These are phyloP conservation scores for Gymnopithys bicolor DNA, from an alignment of 2,797 vertebrate species.

Conservation along the genomic window DNA sequence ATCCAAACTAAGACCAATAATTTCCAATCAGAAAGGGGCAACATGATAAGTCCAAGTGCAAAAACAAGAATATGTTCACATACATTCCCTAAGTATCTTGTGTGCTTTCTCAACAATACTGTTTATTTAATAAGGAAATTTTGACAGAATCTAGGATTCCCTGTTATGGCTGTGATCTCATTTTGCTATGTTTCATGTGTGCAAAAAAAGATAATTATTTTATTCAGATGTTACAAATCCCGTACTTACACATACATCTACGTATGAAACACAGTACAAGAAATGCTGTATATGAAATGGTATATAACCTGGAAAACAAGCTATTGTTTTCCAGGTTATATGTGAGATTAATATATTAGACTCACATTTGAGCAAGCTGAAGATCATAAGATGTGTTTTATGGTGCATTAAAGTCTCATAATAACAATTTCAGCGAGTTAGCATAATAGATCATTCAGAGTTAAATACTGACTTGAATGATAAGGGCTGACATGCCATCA, in stretches of 20 bases:
- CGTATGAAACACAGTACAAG: background rate
- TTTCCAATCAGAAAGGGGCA: background rate
- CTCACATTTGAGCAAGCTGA: constrained; percentile 5
- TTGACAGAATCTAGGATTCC: background rate
- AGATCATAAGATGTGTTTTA: constrained; percentile 58
- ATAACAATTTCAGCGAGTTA: constrained; percentile 47
- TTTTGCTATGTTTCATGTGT: background rate
- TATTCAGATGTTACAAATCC: background rate
- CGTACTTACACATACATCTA: background rate
- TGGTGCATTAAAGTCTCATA: constrained; percentile 53
- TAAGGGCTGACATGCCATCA: constrained; percentile 41
- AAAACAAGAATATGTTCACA: background rate
- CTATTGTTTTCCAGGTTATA: background rate
- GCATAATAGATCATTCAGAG: constrained; percentile 54
- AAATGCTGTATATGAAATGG: background rate
- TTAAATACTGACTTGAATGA: constrained; percentile 62
- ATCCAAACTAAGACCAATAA: background rate
- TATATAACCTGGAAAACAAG: background rate
- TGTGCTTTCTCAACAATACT: background rate
- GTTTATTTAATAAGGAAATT: background rate
- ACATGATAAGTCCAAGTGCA: background rate
- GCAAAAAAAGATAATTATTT: background rate
- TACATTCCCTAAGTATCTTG: background rate
- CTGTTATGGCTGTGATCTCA: background rate
- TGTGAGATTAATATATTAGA: constrained; percentile 15